Evolutionary conservation across 2,888 invertebrate species (phyloP).

Genomic region (Spilosoma lubricipeda): DNA sequence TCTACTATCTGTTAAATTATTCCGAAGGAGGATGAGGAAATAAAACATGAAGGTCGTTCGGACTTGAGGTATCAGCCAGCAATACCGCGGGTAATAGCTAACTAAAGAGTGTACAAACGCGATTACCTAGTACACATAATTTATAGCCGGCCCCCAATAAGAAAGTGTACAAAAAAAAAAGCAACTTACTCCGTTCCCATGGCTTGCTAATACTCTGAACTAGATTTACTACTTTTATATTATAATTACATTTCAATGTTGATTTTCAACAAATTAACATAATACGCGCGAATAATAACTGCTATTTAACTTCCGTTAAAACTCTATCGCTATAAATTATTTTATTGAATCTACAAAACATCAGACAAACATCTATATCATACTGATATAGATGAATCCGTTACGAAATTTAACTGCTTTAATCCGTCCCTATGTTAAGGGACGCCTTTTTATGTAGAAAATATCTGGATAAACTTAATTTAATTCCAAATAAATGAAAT

Average conservation of each 20-base stretch:
- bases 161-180: background rate
- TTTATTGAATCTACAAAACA: background rate
- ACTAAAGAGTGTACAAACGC: background rate
- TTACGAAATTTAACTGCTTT: no score
- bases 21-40: no score
- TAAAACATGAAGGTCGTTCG: no score
- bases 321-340: background rate
- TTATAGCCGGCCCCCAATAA: background rate
- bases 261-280: constrained; percentile 22
- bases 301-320: constrained; percentile 12
- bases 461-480: no score
- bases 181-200: background rate
- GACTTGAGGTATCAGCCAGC: no score
- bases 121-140: background rate
- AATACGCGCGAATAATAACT: background rate
- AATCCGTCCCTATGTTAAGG: no score
- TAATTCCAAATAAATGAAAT: no score
- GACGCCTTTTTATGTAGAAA: no score
- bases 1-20: no score
- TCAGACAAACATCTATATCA: no score
- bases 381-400: no score
- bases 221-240: constrained; percentile 10
- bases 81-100: background rate
- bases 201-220: background rate
- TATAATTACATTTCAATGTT: constrained; percentile 15